Evolutionary conservation across 1,140 invertebrate species (phyloP).

Genomic region (Laupala kohalensis): DNA sequence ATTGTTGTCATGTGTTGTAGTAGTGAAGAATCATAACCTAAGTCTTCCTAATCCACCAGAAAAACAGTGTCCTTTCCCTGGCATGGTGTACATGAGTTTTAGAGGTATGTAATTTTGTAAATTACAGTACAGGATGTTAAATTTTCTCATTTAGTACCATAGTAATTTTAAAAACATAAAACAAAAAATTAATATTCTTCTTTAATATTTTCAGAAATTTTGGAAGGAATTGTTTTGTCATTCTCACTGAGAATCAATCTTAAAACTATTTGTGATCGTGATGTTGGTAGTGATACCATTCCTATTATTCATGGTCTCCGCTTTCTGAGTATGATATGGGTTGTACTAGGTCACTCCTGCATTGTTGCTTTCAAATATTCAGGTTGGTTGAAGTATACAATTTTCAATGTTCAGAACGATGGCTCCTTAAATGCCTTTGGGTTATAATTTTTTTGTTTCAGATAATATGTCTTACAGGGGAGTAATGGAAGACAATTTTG

Average conservation of each 20-base stretch:
- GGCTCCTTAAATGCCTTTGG: not conserved
- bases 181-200: not conserved
- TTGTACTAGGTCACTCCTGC: constrained; percentile 81
- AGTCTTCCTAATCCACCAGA: not conserved
- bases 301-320: constrained; percentile 68
- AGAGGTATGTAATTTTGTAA: not conserved
- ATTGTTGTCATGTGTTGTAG: not conserved
- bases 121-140: too few relatives aligned
- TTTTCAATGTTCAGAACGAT: not conserved
- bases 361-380: constrained; percentile 74
- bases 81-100: not conserved
- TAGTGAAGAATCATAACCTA: too few relatives aligned
- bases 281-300: constrained; percentile 66
- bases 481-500: constrained; percentile 62
- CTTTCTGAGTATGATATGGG: constrained; percentile 82
- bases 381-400: constrained; percentile 22
- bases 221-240: constrained; percentile 57
- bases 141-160: too few relatives aligned
- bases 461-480: constrained; percentile 69
- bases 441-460: constrained; percentile 17
- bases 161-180: not conserved
- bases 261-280: constrained; percentile 59
- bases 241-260: constrained; percentile 65
- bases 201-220: constrained; percentile 32
- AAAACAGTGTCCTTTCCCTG: not conserved